Percentiles rank a stretch among this genome's conserved stretches.
phyloP scores from a whole-genome alignment of 92 coral and sea anemone species.

The Palythoa heliodiscus region DNA sequence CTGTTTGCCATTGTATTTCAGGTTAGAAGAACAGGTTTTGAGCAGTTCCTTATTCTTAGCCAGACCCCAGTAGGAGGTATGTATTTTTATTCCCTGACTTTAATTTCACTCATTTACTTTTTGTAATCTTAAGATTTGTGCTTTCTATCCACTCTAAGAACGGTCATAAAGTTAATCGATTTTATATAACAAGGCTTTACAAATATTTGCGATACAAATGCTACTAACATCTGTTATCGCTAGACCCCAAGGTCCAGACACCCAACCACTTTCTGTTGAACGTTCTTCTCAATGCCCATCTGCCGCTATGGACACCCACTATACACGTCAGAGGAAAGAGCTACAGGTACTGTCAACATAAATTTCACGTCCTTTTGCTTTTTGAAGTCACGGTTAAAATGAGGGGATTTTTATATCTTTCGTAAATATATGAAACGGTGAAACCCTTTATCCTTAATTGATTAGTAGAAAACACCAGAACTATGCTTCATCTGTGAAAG shows the following conservation, averaged over 20 bases:
- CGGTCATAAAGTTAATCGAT: too few relatives aligned
- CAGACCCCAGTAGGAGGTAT: conserved; percentile 94
- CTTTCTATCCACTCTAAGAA: too few relatives aligned
- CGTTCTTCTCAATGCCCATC: conserved; percentile 75
- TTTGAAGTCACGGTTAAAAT: not conserved
- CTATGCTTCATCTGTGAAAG: too few relatives aligned
- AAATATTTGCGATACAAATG: not conserved
- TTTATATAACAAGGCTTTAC: too few relatives aligned
- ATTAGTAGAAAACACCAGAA: too few relatives aligned
- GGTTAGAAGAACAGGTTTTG: conserved; percentile 90
- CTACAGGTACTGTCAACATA: conserved; percentile 60
- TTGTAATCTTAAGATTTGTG: too few relatives aligned
- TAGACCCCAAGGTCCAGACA: conserved; percentile 86
- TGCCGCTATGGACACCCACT: conserved; percentile 89
- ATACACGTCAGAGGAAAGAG: conserved; percentile 81
- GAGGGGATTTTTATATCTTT: not conserved
- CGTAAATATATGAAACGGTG: too few relatives aligned
- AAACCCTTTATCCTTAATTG: too few relatives aligned
- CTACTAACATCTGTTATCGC: not conserved
- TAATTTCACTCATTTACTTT: not conserved
- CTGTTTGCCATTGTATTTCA: conserved; percentile 2
- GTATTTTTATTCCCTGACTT: not conserved
- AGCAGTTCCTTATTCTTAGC: conserved; percentile 79
- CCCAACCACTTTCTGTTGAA: conserved; percentile 85
- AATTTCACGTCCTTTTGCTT: not conserved